Conservation (phyloP, 2,113 vertebrate genomes). For the Tauraco erythrolophus region DNA sequence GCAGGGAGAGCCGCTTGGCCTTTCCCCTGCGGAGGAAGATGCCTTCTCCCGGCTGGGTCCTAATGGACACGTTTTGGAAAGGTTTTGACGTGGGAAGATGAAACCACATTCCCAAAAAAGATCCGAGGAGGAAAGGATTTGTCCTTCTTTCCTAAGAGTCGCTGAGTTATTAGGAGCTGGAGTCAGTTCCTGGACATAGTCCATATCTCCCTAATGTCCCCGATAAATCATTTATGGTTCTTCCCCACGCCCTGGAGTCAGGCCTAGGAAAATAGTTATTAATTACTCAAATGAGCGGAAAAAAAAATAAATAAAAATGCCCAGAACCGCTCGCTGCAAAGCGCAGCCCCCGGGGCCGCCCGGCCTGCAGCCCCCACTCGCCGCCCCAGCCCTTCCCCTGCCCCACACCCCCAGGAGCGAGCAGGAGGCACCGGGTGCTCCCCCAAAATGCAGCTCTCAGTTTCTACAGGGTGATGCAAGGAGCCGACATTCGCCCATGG, state of each 20-base stretch:
- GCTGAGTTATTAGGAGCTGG: constrained; percentile 24
- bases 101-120: constrained; percentile 20
- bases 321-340: constrained; percentile 45
- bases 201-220: constrained; percentile 59
- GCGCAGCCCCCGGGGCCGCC: not conserved
- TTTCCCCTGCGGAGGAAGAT: not conserved
- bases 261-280: constrained; percentile 74
- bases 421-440: not conserved
- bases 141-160: constrained; percentile 6
- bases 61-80: not conserved
- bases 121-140: constrained; percentile 3
- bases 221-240: constrained; percentile 68
- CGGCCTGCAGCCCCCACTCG: fast-evolving
- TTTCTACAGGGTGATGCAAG: fast-evolving
- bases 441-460: not conserved
- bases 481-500: fast-evolving
- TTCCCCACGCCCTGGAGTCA: constrained; percentile 45
- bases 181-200: constrained; percentile 39
- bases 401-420: fast-evolving
- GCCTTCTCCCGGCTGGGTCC: not conserved
- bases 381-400: not conserved
- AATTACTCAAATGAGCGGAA: constrained; percentile 68
- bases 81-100: constrained; percentile 48
- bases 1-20: not conserved
- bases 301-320: constrained; percentile 32